Evolutionary conservation across 2,888 invertebrate genomes (phyloP), one percentile per base, ranked within the genome.

Genomic region (Pseudanteris insignis): DNA sequence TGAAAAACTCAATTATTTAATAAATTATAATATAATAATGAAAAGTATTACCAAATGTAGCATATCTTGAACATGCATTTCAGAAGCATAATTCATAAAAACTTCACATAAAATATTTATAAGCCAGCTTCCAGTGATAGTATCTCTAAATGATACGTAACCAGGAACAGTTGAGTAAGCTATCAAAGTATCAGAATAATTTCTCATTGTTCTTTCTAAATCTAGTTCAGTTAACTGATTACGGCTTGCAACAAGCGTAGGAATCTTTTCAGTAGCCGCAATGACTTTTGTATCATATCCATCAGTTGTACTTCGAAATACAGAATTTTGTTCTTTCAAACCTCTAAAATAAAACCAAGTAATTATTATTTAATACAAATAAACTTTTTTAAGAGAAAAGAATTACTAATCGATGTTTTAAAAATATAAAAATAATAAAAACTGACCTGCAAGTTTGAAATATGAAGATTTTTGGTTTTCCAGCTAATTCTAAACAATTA

Each of bases 401-500:
- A 30, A 7, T 36, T 8, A 36, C 2, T 11, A n/a, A n/a, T n/a
- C n/a, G n/a, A n/a, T n/a, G n/a, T n/a, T n/a, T n/a, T n/a, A n/a
- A n/a, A n/a, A n/a, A n/a, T n/a, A n/a, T 21, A 21, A 21, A 5
- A 7, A 11, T 11, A 30, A 12, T 30, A 11, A 12, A 12, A 10
- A 10, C 3, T 14, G 33, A 74, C 77, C 84, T 83, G 72, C 85
- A 85, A 1, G 84, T 81, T 80, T 86, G 86, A 57, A 85, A 83
- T 60, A 86, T 82, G 67, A 86, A 86, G 25, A 85, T 63, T 70
- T 86, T 86, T 26, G 86, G 86, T 67, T 85, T 86, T n/a, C 82
- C 83, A 4, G 76, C 77, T 4, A 86, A 76, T 30, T 76, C 57
- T 10, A 78, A 76, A 63, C 84, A 84, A 1, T 70, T 74, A 51